phyloP scores from a whole-genome alignment of 2,888 invertebrate species.

The Fabriciana adippe region DNA sequence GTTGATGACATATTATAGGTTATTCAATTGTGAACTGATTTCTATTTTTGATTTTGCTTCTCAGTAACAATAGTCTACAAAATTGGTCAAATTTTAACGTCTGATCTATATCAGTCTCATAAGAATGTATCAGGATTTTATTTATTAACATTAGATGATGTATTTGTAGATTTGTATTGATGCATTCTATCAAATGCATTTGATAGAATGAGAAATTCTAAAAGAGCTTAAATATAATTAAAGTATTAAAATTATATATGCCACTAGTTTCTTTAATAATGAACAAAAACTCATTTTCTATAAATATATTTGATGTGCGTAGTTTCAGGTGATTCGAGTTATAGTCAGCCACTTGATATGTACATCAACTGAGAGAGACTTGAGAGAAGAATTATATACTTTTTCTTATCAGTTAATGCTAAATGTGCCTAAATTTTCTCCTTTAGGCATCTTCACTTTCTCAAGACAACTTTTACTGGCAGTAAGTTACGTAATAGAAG shows the following conservation, averaged over 20 bases:
- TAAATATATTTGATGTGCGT: neutral
- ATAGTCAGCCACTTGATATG: neutral
- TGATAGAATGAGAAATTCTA: no score
- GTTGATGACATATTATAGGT: neutral
- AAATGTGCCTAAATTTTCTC: neutral
- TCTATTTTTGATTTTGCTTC: neutral
- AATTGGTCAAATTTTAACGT: no score
- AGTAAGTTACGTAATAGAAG: neutral
- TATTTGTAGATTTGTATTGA: no score
- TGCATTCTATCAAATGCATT: no score
- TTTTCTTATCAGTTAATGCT: conserved; percentile 1
- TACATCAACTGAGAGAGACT: neutral
- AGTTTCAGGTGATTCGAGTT: neutral
- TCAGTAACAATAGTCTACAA: neutral
- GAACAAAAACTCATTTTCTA: neutral
- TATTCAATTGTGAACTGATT: neutral
- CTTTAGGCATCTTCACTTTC: neutral
- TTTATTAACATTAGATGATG: no score
- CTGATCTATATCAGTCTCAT: no score
- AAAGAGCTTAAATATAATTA: no score
- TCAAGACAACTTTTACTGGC: neutral
- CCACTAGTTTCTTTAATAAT: no score
- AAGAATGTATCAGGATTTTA: no score
- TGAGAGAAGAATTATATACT: neutral
- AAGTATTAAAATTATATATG: no score